phyloP scores from a whole-genome alignment of 2,888 invertebrate species.

The Apodemia hepburni region DNA sequence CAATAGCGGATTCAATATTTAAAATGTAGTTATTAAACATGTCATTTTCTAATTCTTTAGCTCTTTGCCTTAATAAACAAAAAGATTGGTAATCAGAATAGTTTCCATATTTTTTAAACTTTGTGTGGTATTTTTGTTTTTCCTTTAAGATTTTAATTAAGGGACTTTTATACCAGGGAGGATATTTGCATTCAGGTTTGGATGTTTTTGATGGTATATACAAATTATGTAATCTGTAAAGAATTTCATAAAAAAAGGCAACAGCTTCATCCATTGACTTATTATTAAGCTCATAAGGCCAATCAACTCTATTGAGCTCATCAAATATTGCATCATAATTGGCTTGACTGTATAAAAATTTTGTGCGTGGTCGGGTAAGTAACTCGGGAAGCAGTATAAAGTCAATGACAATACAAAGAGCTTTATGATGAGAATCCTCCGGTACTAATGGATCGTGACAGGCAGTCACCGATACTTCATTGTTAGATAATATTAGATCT shows the following conservation, averaged over 20 bases:
- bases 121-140: not conserved
- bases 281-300: not conserved
- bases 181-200: not conserved
- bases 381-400: no score
- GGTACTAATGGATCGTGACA: not conserved
- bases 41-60: not conserved
- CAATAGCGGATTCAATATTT: not conserved
- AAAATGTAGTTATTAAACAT: not conserved
- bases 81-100: not conserved
- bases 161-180: constrained; percentile 2
- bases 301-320: not conserved
- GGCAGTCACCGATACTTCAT: not conserved
- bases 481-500: not conserved
- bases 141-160: not conserved
- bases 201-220: not conserved
- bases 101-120: not conserved
- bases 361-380: no score
- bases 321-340: not conserved
- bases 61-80: not conserved
- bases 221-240: not conserved
- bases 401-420: no score
- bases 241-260: not conserved
- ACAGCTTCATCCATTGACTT: not conserved
- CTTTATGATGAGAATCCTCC: not conserved
- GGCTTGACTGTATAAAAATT: no score